Base-by-base conservation (phyloP, 2,888 invertebrate genomes). In the Polietes domitor region DNA sequence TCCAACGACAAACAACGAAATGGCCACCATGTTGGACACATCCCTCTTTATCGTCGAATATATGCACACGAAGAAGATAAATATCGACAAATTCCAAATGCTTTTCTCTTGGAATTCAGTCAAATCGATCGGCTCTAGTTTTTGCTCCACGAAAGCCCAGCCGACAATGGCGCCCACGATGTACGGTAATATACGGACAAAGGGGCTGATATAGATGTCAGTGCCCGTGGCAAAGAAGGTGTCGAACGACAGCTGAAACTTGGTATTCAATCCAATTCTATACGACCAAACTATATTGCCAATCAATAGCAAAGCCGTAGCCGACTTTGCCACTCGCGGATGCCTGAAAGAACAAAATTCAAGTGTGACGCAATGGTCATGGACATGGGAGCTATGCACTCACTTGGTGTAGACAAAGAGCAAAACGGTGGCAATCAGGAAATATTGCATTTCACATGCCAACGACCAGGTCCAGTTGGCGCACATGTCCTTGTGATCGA, bases 131-230 rank as follows among this genome's bases (percentile, higher is more conserved):
- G 90, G 87, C 9, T 89, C 85, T 85, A 91, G 89, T 17, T 82
- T 79, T 2, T 87, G 83, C 86, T 91, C 91, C 3, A 91, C 85
- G 41, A 92, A 90, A 70, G 85, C 87, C 88, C 93, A 94, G 2
- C 93, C 94, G 0, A 93, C 92, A 1, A 91, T 88, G 7, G 92
- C 89, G 9, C 94, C 94, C 76, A 93, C 85, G 9, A 93, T 89
- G 83, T 94, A 94, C 0, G 94, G 93, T 26, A 93, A 91, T 26
- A 93, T 91, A 65, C 94, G 89, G 1, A 93, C 91, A 90, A 93
- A 93, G 0, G 94, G 93, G 63, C 93, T 92, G 15, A 93, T 93
- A 85, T 93, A 93, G 55, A 94, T 90, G 73, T 92, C 89, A 0
- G 92, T 92, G 61, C 91, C 92, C 0, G 92, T 91, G 70, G 91